Percentiles rank a stretch among this genome's conserved stretches.
phyloP scores from a whole-genome alignment of 2,113 vertebrate genomes.

The Benitochromis conjunctus region DNA sequence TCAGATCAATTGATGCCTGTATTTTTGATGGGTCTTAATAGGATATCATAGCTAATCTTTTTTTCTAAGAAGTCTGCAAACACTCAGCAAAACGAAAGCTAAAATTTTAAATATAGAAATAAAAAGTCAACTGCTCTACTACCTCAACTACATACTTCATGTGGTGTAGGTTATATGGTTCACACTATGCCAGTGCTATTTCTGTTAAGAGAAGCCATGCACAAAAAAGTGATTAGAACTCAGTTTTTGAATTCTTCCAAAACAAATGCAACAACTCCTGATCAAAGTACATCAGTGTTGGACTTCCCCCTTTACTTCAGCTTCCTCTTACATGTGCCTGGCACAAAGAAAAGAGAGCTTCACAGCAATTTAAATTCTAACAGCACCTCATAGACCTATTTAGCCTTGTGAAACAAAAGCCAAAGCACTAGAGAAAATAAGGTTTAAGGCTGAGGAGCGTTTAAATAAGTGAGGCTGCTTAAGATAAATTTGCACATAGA shows the following conservation, averaged over 20 bases:
- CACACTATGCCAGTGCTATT: background rate
- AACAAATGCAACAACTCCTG: background rate
- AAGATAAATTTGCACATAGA: background rate
- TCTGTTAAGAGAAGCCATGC: background rate
- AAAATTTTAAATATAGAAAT: background rate
- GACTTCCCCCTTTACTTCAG: background rate
- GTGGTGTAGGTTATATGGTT: background rate
- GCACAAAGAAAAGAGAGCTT: conserved; percentile 4
- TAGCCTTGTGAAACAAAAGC: conserved; percentile 15
- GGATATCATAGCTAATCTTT: background rate
- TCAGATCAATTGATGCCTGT: background rate
- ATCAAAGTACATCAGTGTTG: background rate
- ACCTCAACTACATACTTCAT: background rate
- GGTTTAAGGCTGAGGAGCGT: background rate
- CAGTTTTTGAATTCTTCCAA: background rate
- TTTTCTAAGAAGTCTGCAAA: background rate
- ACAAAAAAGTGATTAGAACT: background rate
- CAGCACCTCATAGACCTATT: conserved; percentile 6
- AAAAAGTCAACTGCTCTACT: background rate
- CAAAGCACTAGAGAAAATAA: background rate
- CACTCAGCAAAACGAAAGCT: background rate
- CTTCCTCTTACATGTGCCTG: background rate
- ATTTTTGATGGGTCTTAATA: background rate
- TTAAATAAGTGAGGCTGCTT: background rate
- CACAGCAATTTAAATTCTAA: conserved; percentile 42